These are phyloP conservation scores for Oncopodura yosiiana DNA, from an alignment of 1,140 invertebrate genomes.

Conservation along the genomic window DNA sequence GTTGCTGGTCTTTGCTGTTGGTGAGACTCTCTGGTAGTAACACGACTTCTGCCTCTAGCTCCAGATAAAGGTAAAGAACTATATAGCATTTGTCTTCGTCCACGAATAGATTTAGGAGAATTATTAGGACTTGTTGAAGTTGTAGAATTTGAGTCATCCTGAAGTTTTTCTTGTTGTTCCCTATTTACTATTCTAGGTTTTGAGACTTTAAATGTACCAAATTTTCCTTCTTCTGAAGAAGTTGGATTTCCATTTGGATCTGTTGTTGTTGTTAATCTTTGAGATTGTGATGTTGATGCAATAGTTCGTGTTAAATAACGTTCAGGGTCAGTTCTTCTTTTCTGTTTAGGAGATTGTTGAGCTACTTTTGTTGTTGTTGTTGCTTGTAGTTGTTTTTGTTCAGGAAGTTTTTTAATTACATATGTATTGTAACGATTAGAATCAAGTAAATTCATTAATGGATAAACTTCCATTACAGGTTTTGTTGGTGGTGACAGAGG, in stretches of 20 bases:
- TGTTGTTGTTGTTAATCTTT: conserved; percentile 7
- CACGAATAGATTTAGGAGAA: conserved; percentile 18
- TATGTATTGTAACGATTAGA: conserved; percentile 7
- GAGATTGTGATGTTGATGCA: conserved; percentile 3
- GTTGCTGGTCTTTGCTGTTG: conserved; percentile 17
- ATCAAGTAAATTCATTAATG: too few relatives aligned
- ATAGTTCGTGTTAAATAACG: conserved; percentile 27
- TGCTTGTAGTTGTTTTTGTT: not conserved
- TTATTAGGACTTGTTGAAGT: conserved; percentile 9
- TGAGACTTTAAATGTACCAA: conserved; percentile 16
- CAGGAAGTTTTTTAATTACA: not conserved
- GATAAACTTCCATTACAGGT: conserved; percentile 24
- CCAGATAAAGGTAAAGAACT: conserved; percentile 19
- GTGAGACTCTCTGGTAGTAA: conserved; percentile 4
- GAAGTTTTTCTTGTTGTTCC: not conserved
- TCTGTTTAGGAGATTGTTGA: conserved; percentile 20
- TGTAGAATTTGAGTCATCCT: conserved; percentile 8
- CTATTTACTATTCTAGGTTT: conserved; percentile 15
- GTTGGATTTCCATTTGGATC: conserved; percentile 22
- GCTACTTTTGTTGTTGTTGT: not conserved
- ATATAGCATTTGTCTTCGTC: conserved; percentile 14
- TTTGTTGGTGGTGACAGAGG: not conserved
- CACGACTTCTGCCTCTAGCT: conserved; percentile 5
- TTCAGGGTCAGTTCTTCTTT: conserved; percentile 25
- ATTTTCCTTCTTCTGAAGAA: not conserved